A percentile compares a stretch with the other conserved stretches of the same genome.
Evolutionary conservation across 2,113 vertebrate species (phyloP).

Genomic region (Diadophis punctatus): DNA sequence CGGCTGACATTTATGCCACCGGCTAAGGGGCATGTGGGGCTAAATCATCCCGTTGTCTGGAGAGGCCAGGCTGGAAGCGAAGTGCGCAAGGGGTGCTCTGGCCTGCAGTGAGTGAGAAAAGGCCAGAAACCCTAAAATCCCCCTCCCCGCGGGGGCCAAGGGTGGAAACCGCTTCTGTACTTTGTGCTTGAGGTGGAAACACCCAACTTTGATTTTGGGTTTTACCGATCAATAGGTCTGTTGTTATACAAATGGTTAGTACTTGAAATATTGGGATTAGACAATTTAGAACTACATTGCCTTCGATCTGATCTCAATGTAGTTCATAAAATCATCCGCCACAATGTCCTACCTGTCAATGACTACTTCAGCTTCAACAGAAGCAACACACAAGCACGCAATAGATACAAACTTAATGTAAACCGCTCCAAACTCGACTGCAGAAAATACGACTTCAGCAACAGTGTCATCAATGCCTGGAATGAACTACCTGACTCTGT

Average conservation of each 20-base stretch:
- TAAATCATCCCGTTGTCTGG: background rate
- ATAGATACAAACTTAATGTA: too few relatives aligned
- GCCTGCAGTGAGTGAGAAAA: background rate
- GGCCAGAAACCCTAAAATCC: background rate
- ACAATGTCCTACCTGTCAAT: too few relatives aligned
- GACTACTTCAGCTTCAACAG: too few relatives aligned
- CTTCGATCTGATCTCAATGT: too few relatives aligned
- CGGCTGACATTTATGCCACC: background rate
- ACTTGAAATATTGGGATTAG: too few relatives aligned
- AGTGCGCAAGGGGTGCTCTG: background rate
- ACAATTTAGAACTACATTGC: too few relatives aligned
- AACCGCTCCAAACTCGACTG: too few relatives aligned
- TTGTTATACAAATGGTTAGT: background rate
- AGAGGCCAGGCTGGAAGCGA: background rate
- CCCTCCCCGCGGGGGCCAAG: fast-evolving
- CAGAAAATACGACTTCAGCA: too few relatives aligned
- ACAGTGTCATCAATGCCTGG: too few relatives aligned
- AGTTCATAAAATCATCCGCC: too few relatives aligned
- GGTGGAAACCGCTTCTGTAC: background rate
- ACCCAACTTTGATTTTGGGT: background rate
- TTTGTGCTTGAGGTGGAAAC: background rate
- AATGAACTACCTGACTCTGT: too few relatives aligned
- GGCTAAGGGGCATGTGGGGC: fast-evolving
- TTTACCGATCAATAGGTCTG: background rate
- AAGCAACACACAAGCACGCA: too few relatives aligned